These are phyloP conservation scores for Neogobius melanostomus DNA, from an alignment of 2,113 vertebrate genomes.

Conservation along the genomic window DNA sequence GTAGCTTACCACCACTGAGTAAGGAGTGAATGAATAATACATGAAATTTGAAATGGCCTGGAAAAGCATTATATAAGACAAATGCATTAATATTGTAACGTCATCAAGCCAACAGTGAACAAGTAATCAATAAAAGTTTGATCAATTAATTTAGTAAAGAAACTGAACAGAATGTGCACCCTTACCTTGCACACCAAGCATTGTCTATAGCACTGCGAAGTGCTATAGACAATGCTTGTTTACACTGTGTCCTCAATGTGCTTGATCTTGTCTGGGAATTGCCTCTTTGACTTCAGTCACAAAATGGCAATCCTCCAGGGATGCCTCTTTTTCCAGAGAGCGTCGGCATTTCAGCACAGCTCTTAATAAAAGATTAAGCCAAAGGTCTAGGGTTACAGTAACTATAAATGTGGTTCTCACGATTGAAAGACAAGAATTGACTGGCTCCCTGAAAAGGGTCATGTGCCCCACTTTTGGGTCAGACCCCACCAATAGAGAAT, in stretches of 20 bases:
- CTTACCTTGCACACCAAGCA: background rate
- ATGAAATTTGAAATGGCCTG: too few relatives aligned
- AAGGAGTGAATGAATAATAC: too few relatives aligned
- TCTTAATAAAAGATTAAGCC: slow-evolving; percentile 62
- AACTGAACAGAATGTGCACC: too few relatives aligned
- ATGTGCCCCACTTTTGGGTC: slow-evolving; percentile 13
- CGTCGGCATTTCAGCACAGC: slow-evolving; percentile 43
- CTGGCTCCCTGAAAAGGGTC: background rate
- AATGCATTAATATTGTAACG: too few relatives aligned
- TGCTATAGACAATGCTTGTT: slow-evolving; percentile 22
- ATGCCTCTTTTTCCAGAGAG: slow-evolving; percentile 29
- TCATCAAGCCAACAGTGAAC: too few relatives aligned
- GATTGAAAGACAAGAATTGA: slow-evolving; percentile 26
- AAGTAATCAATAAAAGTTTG: too few relatives aligned
- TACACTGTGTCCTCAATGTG: slow-evolving; percentile 33
- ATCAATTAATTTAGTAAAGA: too few relatives aligned
- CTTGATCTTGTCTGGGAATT: slow-evolving; percentile 58
- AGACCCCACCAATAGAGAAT: slow-evolving; percentile 51
- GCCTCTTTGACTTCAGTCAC: slow-evolving; percentile 38
- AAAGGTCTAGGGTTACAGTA: slow-evolving; percentile 58
- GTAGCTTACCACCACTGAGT: too few relatives aligned
- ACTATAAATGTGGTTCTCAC: slow-evolving; percentile 65
- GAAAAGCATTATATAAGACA: too few relatives aligned
- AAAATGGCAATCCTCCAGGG: slow-evolving; percentile 54
- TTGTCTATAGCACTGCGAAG: background rate